phyloP scores from a whole-genome alignment of 2,888 invertebrate species.

The Rhagonycha lutea region DNA sequence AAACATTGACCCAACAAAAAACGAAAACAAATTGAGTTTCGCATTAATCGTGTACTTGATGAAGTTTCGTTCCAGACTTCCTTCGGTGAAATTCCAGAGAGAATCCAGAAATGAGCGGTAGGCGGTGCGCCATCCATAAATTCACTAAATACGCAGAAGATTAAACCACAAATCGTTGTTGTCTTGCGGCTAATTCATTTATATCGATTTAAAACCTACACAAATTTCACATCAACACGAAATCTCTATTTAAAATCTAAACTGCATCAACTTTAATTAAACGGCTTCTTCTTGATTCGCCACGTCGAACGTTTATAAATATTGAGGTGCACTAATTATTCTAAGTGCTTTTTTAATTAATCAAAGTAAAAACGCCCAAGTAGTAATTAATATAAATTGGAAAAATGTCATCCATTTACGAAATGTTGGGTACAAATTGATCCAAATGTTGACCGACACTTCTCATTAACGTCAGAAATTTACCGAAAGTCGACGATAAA shows the following conservation, averaged over 20 bases:
- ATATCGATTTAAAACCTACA: slow-evolving; percentile 49
- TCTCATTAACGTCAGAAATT: neutral
- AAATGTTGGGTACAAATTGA: neutral
- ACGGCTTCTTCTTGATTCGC: slow-evolving; percentile 9
- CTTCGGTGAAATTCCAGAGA: slow-evolving; percentile 14
- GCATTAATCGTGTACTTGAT: slow-evolving; percentile 17
- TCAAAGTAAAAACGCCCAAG: neutral
- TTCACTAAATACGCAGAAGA: slow-evolving; percentile 55
- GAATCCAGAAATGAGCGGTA: slow-evolving; percentile 38
- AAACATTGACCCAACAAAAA: neutral
- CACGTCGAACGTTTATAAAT: slow-evolving; percentile 1
- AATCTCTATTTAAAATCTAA: slow-evolving; percentile 28
- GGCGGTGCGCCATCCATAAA: slow-evolving; percentile 51
- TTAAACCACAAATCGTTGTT: slow-evolving; percentile 57
- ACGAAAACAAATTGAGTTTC: neutral
- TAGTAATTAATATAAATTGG: neutral
- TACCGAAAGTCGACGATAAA: neutral
- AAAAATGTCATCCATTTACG: neutral
- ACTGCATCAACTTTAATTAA: slow-evolving; percentile 28
- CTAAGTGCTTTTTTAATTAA: neutral
- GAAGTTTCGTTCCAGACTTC: slow-evolving; percentile 18
- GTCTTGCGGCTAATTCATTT: slow-evolving; percentile 57
- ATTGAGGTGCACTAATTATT: neutral
- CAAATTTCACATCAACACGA: slow-evolving; percentile 32
- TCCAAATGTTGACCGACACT: neutral